Evolutionary conservation across 2,797 vertebrate species (phyloP).

Genomic region (Pelobates cultripes): DNA sequence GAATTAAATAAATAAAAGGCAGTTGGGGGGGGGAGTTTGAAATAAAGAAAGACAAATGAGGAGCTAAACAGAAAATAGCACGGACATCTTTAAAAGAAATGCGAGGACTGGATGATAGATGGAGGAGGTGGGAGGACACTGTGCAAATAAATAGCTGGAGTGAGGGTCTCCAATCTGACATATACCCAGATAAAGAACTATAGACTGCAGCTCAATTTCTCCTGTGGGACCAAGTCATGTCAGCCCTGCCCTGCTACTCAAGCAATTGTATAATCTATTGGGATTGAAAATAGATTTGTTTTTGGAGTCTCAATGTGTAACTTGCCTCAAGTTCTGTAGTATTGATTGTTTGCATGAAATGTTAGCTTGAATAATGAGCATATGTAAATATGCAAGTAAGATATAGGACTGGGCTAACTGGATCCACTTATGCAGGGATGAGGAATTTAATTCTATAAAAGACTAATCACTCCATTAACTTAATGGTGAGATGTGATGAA

Average conservation of each 20-base stretch:
- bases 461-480: not conserved
- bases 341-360: constrained; percentile 44
- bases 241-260: constrained; percentile 44
- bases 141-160: constrained; percentile 41
- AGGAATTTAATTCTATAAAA: not conserved
- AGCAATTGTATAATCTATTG: constrained; percentile 53
- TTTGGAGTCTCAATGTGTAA: constrained; percentile 49
- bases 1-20: too few species aligned
- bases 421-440: not conserved
- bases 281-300: constrained; percentile 56
- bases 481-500: too few species aligned
- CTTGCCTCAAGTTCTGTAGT: constrained; percentile 43
- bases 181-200: constrained; percentile 30
- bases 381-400: constrained; percentile 48
- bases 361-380: constrained; percentile 46
- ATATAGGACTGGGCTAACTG: not conserved
- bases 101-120: constrained; percentile 28
- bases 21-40: not conserved
- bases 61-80: not conserved
- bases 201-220: constrained; percentile 37
- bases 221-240: constrained; percentile 41
- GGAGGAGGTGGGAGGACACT: constrained; percentile 37
- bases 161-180: constrained; percentile 42
- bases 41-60: not conserved
- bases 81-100: constrained; percentile 13